Evolutionary conservation across 2,797 vertebrate species (phyloP), one percentile per base, ranked within the genome.

Genomic region (Pipistrellus pygmaeus): DNA sequence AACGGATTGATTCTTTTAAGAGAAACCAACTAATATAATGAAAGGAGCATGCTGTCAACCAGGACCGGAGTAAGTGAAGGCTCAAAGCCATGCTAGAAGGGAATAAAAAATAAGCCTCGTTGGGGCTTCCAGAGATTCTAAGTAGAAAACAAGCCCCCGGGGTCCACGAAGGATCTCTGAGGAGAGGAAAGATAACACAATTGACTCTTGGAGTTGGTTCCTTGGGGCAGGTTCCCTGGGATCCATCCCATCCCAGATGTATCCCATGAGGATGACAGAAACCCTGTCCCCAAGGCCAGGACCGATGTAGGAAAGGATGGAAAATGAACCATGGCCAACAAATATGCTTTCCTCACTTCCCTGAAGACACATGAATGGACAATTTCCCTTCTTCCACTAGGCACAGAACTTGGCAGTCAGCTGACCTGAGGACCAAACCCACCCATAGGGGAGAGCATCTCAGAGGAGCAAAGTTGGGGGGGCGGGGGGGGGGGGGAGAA

Each of bases 1-100:
- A 92, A 87, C 62, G 5, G 14, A 15, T 23, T 12, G 14, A 2
- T 93, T 62, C 66, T 94, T 57, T 84, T n/a, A 14, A 81, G 87
- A 94, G 51, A 78, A 94, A 69, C n/a, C 53, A 81, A 21, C 30
- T n/a, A 18, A 57, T 73, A 44, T 69, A 80, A 91, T 20, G 15
- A 91, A 82, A 73, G 72, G 71, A 85, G 66, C 21, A 21, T 5
- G 83, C 48, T 51, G 30, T 85, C 41, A 53, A 27, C n/a, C n/a
- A 53, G 66, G 20, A 62, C n/a, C 30, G n/a, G 12, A 85, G 41
- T 69, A 30, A 91, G 35, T 55, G 21, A 90, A 89, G n/a, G 32
- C n/a, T 64, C 75, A 81, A 85, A 82, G 44, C 46, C 66, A 83
- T 75, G 21, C 35, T 64, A 76, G 41, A 68, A 86, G 27, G 13